Conservation (phyloP, 92 coral and sea anemone species). For the Palythoa caribaeorum region DNA sequence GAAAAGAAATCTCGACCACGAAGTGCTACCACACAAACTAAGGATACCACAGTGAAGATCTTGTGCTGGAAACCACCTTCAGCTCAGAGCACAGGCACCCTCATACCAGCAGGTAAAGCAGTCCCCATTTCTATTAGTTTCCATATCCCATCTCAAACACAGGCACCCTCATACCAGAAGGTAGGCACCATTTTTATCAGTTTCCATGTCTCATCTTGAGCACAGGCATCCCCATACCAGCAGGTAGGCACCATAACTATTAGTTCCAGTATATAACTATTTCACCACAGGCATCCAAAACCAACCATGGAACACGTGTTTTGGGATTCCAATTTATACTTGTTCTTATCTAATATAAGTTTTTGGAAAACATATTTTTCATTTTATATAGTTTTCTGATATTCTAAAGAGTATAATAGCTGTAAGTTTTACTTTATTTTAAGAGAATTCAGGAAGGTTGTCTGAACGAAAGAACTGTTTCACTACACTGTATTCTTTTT, state of each 20-base stretch:
- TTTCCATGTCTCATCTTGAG: neutral
- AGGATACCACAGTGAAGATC: constrained; percentile 90
- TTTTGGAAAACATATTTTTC: too few relatives aligned
- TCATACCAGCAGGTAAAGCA: constrained; percentile 87
- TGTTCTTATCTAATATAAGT: too few relatives aligned
- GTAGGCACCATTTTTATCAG: constrained; percentile 61
- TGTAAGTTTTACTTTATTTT: too few relatives aligned
- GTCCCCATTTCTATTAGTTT: constrained; percentile 35
- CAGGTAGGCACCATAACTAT: neutral
- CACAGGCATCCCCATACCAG: too few relatives aligned
- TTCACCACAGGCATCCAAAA: neutral
- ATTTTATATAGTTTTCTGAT: too few relatives aligned
- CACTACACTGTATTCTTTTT: neutral
- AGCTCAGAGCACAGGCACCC: constrained; percentile 72
- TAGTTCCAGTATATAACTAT: neutral
- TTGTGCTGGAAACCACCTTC: constrained; percentile 95
- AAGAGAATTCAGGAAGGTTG: too few relatives aligned
- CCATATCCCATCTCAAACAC: neutral
- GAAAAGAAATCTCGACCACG: constrained; percentile 84
- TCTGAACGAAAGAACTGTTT: too few relatives aligned
- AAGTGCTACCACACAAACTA: constrained; percentile 85
- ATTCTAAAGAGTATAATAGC: too few relatives aligned
- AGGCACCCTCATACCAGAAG: constrained; percentile 77
- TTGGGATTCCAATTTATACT: neutral
- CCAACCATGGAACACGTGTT: neutral